Conservation (phyloP, 1,140 invertebrate species). For the Trichoplusia ni region DNA sequence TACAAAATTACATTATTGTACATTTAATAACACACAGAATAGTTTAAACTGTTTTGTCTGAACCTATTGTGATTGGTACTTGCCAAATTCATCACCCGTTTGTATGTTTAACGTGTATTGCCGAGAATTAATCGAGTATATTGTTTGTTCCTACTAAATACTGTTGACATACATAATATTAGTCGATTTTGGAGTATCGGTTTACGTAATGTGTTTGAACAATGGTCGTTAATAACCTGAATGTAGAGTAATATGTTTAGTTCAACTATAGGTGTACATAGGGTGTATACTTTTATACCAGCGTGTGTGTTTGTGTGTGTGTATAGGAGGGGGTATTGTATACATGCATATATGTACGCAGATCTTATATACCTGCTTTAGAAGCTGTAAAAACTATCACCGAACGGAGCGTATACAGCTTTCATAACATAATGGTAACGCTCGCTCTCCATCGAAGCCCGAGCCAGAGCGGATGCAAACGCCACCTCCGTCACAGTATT, state of each 20-base stretch:
- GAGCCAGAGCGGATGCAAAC: slow-evolving; percentile 61
- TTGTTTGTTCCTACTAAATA: slow-evolving; percentile 4
- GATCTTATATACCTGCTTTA: slow-evolving; percentile 70
- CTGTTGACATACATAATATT: no score
- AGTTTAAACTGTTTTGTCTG: neutral
- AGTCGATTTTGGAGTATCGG: neutral
- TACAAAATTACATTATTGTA: no score
- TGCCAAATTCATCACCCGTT: slow-evolving; percentile 1
- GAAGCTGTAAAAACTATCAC: slow-evolving; percentile 72
- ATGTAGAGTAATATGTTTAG: no score
- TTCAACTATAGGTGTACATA: no score
- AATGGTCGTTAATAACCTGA: no score
- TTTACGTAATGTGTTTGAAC: neutral
- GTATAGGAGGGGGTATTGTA: no score
- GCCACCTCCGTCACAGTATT: slow-evolving; percentile 70
- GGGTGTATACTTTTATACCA: no score
- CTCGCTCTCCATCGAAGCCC: slow-evolving; percentile 68
- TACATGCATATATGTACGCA: no score
- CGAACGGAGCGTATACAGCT: slow-evolving; percentile 54
- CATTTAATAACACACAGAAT: neutral
- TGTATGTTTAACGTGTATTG: slow-evolving; percentile 6
- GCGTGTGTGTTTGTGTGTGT: no score
- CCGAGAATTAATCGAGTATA: neutral
- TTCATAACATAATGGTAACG: slow-evolving; percentile 62
- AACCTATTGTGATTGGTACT: slow-evolving; percentile 1